phyloP scores from a whole-genome alignment of 2,888 invertebrate genomes.

The Eulithis prunata region DNA sequence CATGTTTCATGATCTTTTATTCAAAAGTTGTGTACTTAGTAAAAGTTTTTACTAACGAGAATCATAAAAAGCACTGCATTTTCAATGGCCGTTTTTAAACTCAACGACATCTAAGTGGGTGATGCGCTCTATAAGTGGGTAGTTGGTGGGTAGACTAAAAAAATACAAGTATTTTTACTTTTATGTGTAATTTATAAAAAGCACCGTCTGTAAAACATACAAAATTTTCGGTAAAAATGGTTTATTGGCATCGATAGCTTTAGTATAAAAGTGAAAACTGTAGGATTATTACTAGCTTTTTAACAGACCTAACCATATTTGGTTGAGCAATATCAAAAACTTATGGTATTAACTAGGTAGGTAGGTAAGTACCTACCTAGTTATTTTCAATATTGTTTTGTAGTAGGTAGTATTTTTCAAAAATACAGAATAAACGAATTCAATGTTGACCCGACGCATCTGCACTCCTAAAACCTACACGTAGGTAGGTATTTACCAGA shows the following conservation, averaged over 20 bases:
- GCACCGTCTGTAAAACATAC: constrained; percentile 84
- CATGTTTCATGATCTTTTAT: no score
- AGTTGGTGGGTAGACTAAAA: no score
- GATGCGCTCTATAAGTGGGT: no score
- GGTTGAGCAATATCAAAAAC: constrained; percentile 71
- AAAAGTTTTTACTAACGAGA: no score
- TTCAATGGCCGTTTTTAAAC: no score
- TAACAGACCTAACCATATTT: constrained; percentile 48
- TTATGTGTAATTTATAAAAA: constrained; percentile 79
- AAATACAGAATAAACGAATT: constrained; percentile 41
- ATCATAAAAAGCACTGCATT: no score
- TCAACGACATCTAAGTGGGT: no score
- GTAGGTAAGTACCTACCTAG: constrained; percentile 29
- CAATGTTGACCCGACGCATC: constrained; percentile 53
- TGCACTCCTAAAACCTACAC: constrained; percentile 57
- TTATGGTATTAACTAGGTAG: constrained; percentile 47
- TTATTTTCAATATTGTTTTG: constrained; percentile 53
- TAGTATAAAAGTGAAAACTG: constrained; percentile 73
- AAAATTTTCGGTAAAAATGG: constrained; percentile 72
- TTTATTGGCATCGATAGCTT: constrained; percentile 75
- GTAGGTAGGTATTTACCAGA: constrained; percentile 23
- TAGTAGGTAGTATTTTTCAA: constrained; percentile 19
- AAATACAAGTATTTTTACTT: constrained; percentile 46
- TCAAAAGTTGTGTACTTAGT: no score
- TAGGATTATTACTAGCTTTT: constrained; percentile 11